A percentile compares a stretch with the other conserved stretches of the same genome.
Conservation (phyloP, 2,113 vertebrate genomes). For the Hemiprocne comata region DNA sequence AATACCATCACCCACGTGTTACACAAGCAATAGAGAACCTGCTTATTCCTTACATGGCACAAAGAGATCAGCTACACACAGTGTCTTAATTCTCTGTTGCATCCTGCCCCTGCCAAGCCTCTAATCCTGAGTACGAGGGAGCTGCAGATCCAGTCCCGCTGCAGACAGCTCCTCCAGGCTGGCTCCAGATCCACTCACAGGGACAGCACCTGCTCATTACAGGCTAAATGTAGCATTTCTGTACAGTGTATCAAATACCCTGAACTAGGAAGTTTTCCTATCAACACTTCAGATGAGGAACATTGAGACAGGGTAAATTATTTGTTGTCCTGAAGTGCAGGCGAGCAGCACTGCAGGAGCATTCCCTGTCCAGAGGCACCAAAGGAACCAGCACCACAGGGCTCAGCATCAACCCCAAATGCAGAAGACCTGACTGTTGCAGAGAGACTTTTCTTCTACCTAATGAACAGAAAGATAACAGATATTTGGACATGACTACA, state of each 20-base stretch:
- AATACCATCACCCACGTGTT: accelerated
- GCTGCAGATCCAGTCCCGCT: accelerated
- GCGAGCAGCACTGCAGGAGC: not conserved
- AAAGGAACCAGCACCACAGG: not conserved
- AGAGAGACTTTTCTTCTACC: not conserved
- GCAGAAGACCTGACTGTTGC: not conserved
- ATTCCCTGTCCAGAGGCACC: not conserved
- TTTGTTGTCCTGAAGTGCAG: not conserved
- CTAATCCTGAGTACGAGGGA: accelerated
- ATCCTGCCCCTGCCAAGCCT: not conserved
- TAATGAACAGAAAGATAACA: not conserved
- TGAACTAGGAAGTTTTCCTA: not conserved
- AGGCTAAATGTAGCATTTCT: not conserved
- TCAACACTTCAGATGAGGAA: not conserved
- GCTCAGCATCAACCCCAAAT: not conserved
- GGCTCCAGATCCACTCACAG: accelerated
- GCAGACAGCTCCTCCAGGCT: not conserved
- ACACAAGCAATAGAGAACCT: accelerated
- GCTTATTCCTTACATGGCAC: accelerated
- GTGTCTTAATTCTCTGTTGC: accelerated
- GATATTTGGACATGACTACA: not conserved
- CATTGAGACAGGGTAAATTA: not conserved
- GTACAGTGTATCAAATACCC: not conserved
- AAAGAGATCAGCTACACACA: not conserved
- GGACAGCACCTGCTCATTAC: not conserved